A percentile compares a stretch with the other conserved stretches of the same genome.
phyloP scores from a whole-genome alignment of 2,888 invertebrate species.

The Cheiracanthium punctorium region DNA sequence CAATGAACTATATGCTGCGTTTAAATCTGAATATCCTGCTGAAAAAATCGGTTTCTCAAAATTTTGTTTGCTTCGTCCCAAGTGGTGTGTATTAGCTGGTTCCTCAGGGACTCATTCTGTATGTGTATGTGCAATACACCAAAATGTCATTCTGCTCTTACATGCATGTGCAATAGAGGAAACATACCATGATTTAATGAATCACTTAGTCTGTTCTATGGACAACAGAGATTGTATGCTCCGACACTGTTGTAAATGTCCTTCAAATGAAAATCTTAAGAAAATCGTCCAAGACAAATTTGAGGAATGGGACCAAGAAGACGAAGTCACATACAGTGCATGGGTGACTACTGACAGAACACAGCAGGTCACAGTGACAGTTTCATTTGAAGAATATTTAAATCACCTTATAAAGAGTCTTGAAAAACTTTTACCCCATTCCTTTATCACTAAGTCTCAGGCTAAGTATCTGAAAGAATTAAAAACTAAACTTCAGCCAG shows the following conservation, averaged over 20 bases:
- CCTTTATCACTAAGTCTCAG: no score
- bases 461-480: not conserved
- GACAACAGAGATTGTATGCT: no score
- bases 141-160: not conserved
- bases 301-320: no score
- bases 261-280: no score
- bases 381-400: not conserved
- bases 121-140: conserved; percentile 23
- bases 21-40: conserved; percentile 31
- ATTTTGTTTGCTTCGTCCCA: conserved; percentile 26
- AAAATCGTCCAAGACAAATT: no score
- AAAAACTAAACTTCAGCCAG: not conserved
- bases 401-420: no score
- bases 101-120: not conserved
- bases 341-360: not conserved
- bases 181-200: no score
- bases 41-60: conserved; percentile 36
- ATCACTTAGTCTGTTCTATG: no score
- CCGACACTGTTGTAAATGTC: no score
- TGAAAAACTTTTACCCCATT: no score
- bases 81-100: conserved; percentile 29
- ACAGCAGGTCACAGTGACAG: not conserved
- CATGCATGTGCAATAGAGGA: no score
- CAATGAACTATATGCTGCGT: no score
- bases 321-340: not conserved